Conservation (phyloP, 2,113 vertebrate species). For the Phocoena phocoena region DNA sequence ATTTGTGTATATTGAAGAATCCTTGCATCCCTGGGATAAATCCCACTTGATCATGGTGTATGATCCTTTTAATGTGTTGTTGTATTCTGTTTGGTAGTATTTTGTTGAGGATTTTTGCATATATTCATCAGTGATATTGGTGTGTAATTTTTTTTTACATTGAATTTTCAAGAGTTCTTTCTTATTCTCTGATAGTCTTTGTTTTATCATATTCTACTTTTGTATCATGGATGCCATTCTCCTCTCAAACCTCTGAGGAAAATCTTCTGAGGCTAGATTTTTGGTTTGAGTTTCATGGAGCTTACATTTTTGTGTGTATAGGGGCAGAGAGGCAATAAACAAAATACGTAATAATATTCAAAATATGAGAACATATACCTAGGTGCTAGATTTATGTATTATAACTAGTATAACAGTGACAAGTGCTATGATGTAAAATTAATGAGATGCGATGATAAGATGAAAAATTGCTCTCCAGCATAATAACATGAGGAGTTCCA, state of each 20-base stretch:
- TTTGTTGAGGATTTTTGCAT: too few relatives aligned
- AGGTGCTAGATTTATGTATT: background rate
- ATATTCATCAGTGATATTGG: too few relatives aligned
- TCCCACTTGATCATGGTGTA: too few relatives aligned
- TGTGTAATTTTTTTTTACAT: background rate
- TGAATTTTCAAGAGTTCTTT: background rate
- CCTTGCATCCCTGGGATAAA: too few relatives aligned
- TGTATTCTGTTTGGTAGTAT: too few relatives aligned
- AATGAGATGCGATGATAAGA: background rate
- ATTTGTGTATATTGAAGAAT: too few relatives aligned
- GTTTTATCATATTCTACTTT: background rate
- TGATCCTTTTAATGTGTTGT: too few relatives aligned
- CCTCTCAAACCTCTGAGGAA: background rate
- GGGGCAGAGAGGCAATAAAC: background rate
- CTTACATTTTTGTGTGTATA: background rate
- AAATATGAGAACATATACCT: background rate
- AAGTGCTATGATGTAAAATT: background rate
- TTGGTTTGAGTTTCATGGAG: background rate
- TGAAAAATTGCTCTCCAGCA: background rate
- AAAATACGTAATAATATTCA: background rate
- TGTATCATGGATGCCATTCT: background rate
- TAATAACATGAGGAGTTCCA: background rate
- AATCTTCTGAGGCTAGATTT: background rate
- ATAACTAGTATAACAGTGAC: background rate
- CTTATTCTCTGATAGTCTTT: background rate